These are phyloP conservation scores for Tinea pellionella DNA, from an alignment of 2,888 invertebrate species.

Conservation along the genomic window DNA sequence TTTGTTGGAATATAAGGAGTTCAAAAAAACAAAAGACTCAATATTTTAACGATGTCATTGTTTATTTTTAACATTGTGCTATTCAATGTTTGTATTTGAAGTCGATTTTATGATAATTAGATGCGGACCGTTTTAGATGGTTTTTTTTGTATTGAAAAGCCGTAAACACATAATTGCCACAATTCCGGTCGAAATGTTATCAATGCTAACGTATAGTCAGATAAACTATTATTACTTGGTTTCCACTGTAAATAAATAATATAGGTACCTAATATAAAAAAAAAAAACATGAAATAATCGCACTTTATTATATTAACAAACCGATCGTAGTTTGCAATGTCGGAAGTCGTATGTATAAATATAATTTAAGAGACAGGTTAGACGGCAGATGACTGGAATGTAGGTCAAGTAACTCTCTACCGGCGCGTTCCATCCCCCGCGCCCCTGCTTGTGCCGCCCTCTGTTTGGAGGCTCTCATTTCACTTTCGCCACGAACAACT, in stretches of 20 bases:
- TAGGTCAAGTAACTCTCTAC: slow-evolving; percentile 22
- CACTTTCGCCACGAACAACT: slow-evolving; percentile 22
- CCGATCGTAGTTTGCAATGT: neutral
- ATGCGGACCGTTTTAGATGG: neutral
- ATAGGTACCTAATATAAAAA: too few species aligned
- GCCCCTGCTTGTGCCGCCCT: slow-evolving; percentile 15
- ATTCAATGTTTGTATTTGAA: neutral
- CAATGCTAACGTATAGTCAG: too few species aligned
- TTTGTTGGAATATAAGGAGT: neutral
- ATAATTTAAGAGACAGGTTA: slow-evolving; percentile 7
- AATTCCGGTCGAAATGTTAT: neutral
- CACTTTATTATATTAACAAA: too few species aligned
- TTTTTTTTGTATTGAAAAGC: neutral
- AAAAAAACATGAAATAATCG: too few species aligned
- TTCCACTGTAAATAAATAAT: too few species aligned
- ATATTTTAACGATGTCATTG: neutral
- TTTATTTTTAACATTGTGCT: slow-evolving; percentile 3
- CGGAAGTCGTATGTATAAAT: slow-evolving; percentile 1
- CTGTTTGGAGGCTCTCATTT: slow-evolving; percentile 22
- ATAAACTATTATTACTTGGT: too few species aligned
- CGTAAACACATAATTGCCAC: neutral
- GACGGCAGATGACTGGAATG: slow-evolving; percentile 15
- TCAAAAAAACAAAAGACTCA: neutral
- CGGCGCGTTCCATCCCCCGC: slow-evolving; percentile 19
- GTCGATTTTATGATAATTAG: neutral